phyloP scores from a whole-genome alignment of 2,888 invertebrate genomes.

The Pyralis farinalis region DNA sequence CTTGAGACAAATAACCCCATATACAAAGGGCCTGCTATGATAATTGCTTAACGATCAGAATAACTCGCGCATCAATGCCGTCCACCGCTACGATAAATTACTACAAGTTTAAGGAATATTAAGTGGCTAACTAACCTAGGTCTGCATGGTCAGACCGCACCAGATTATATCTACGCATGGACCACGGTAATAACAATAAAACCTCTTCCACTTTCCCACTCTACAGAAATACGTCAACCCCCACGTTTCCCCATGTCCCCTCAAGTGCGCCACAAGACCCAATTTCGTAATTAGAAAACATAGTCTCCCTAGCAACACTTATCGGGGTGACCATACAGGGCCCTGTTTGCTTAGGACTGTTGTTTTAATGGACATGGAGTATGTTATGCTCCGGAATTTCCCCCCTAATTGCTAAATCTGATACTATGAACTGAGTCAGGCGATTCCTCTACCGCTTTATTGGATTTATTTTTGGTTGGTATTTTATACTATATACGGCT shows the following conservation, averaged over 20 bases:
- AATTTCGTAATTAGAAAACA: conserved; percentile 55
- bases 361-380: conserved; percentile 67
- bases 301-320: conserved; percentile 58
- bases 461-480: too few species aligned
- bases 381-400: conserved; percentile 48
- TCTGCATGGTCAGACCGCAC: too few species aligned
- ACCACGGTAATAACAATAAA: not conserved
- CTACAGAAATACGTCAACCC: not conserved
- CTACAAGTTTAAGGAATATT: too few species aligned
- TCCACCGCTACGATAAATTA: too few species aligned
- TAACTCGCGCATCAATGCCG: too few species aligned
- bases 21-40: too few species aligned
- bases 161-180: too few species aligned
- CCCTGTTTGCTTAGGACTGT: conserved; percentile 70
- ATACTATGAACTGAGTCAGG: conserved; percentile 27
- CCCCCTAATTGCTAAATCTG: conserved; percentile 58
- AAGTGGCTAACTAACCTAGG: too few species aligned
- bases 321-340: conserved; percentile 66
- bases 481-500: too few species aligned
- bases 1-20: too few species aligned
- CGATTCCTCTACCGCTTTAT: too few species aligned
- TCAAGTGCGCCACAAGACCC: conserved; percentile 24
- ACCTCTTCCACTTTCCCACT: not conserved
- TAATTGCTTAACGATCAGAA: too few species aligned
- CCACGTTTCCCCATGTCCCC: not conserved